Percentiles rank a stretch among this genome's conserved stretches.
These are phyloP conservation scores for Drosophila kikkawai DNA, from an alignment of 1,140 invertebrate species.

Conservation along the genomic window DNA sequence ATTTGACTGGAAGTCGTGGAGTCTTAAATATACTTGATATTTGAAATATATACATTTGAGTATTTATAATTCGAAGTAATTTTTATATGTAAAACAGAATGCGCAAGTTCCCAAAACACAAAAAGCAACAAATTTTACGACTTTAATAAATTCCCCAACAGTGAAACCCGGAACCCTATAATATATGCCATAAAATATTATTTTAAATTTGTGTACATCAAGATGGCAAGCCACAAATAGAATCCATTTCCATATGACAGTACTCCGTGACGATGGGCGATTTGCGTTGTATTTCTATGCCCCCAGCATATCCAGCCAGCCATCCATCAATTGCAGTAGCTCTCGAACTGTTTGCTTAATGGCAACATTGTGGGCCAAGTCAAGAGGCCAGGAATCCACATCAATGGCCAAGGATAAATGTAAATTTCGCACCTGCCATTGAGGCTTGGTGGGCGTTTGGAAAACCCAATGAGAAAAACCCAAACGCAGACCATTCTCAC, in stretches of 20 bases:
- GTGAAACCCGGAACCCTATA: neutral
- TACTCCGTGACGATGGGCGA: neutral
- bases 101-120: neutral
- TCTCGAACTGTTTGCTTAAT: conserved; percentile 53
- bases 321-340: conserved; percentile 48
- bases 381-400: conserved; percentile 38
- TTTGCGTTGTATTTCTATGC: conserved; percentile 17
- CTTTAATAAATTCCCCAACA: neutral
- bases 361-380: conserved; percentile 43
- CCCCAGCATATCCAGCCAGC: neutral
- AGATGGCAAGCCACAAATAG: conserved; percentile 18
- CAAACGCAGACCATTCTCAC: conserved; percentile 1
- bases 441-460: conserved; percentile 22
- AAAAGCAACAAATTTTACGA: neutral
- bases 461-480: conserved; percentile 50
- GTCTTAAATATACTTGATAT: neutral
- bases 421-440: conserved; percentile 62
- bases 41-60: neutral
- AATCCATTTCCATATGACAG: conserved; percentile 21
- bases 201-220: conserved; percentile 13
- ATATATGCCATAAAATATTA: neutral
- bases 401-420: conserved; percentile 56
- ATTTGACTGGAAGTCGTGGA: neutral
- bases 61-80: too few species aligned
- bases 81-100: too few species aligned